Percentiles rank a stretch among this genome's conserved stretches.
These are phyloP conservation scores for Chaunax sp. DNA, from an alignment of 2,797 vertebrate genomes.

Conservation along the genomic window DNA sequence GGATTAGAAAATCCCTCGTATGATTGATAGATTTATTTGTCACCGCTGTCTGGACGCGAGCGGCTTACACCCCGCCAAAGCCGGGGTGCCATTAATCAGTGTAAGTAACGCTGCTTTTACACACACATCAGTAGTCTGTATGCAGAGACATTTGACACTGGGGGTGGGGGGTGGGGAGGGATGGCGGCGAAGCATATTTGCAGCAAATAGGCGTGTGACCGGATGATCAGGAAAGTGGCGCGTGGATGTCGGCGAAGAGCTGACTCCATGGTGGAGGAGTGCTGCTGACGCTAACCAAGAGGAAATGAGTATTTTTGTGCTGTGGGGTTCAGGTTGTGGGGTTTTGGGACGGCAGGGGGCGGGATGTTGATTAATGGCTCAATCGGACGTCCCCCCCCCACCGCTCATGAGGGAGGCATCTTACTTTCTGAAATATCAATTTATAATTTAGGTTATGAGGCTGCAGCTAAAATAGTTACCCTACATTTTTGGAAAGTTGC, in stretches of 20 bases:
- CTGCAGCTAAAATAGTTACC: neutral
- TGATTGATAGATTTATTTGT: slow-evolving; percentile 88
- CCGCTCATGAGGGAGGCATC: slow-evolving; percentile 25
- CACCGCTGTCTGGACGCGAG: slow-evolving; percentile 73
- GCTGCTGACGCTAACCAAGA: slow-evolving; percentile 70
- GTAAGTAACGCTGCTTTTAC: slow-evolving; percentile 79
- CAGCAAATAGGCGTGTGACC: slow-evolving; percentile 55
- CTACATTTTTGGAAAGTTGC: too few relatives aligned
- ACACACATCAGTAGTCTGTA: slow-evolving; percentile 76
- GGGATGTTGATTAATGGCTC: slow-evolving; percentile 77
- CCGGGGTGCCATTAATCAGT: slow-evolving; percentile 84
- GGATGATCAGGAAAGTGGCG: slow-evolving; percentile 55
- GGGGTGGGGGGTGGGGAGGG: slow-evolving; percentile 9
- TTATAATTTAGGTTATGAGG: slow-evolving; percentile 25
- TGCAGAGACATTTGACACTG: slow-evolving; percentile 73
- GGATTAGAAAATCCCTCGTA: slow-evolving; percentile 77
- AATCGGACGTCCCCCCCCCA: slow-evolving; percentile 24
- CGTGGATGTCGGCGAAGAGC: slow-evolving; percentile 25
- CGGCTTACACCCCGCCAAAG: slow-evolving; percentile 68
- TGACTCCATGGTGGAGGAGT: slow-evolving; percentile 35
- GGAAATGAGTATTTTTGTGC: slow-evolving; percentile 70
- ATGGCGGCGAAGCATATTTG: slow-evolving; percentile 53
- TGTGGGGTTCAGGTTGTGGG: slow-evolving; percentile 41
- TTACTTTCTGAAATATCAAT: slow-evolving; percentile 54
- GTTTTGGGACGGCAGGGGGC: slow-evolving; percentile 54